A percentile compares a stretch with the other conserved stretches of the same genome.
phyloP scores from a whole-genome alignment of 1,140 invertebrate genomes.

The Drosophila orena region DNA sequence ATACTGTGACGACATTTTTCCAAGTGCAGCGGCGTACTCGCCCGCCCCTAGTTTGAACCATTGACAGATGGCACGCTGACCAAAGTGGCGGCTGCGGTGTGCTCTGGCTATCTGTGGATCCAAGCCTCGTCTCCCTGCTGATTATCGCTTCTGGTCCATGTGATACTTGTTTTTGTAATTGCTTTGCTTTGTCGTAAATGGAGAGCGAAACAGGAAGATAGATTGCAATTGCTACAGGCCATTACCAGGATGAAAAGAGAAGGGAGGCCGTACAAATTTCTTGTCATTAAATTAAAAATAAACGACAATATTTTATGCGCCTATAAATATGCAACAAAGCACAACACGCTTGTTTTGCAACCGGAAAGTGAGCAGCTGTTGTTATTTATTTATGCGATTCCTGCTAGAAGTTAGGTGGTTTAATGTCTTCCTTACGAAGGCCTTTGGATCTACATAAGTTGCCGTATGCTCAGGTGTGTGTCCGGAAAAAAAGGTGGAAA shows the following conservation, averaged over 20 bases:
- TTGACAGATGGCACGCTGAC: slow-evolving; percentile 70
- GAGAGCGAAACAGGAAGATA: slow-evolving; percentile 70
- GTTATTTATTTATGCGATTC: slow-evolving; percentile 72
- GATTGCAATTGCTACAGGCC: slow-evolving; percentile 79
- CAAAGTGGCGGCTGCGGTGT: slow-evolving; percentile 28
- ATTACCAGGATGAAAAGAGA: slow-evolving; percentile 67
- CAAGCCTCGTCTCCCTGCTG: slow-evolving; percentile 36
- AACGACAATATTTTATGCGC: slow-evolving; percentile 83
- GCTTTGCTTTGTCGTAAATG: slow-evolving; percentile 77
- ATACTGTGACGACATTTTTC: neutral
- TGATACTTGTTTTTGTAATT: slow-evolving; percentile 81
- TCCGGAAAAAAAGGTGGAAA: neutral
- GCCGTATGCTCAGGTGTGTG: slow-evolving; percentile 31
- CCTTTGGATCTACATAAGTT: slow-evolving; percentile 15
- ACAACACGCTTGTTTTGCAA: slow-evolving; percentile 35
- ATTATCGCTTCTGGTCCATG: slow-evolving; percentile 67
- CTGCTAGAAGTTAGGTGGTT: slow-evolving; percentile 53
- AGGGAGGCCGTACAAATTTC: slow-evolving; percentile 56
- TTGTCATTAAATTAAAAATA: slow-evolving; percentile 84
- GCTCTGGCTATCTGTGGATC: neutral
- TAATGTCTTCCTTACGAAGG: slow-evolving; percentile 68
- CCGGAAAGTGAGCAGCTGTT: slow-evolving; percentile 73
- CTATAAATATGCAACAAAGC: slow-evolving; percentile 76
- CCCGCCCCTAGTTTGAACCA: neutral
- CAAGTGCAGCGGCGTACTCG: neutral